These are phyloP conservation scores for Grapholita molesta DNA, from an alignment of 1,140 invertebrate species.

Conservation along the genomic window DNA sequence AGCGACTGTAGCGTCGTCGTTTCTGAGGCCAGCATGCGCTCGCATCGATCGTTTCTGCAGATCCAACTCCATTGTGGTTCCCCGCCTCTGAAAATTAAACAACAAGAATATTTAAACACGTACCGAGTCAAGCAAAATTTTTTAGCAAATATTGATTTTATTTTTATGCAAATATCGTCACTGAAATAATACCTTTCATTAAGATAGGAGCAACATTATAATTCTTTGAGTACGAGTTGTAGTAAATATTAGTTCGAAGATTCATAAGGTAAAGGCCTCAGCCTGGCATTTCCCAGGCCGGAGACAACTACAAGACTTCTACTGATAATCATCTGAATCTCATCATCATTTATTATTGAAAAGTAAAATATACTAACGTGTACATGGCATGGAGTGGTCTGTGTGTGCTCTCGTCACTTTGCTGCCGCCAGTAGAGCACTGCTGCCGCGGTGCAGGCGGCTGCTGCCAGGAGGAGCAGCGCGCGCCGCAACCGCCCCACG, in stretches of 20 bases:
- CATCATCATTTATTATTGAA: neutral
- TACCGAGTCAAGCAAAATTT: neutral
- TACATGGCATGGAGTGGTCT: constrained; percentile 53
- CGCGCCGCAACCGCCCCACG: constrained; percentile 59
- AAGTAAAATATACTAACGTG: constrained; percentile 37
- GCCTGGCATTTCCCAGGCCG: no score
- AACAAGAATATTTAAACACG: neutral
- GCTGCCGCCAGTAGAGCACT: constrained; percentile 68
- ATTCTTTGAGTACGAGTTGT: no score
- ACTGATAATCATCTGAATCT: neutral
- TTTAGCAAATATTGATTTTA: neutral
- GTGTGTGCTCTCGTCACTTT: constrained; percentile 46
- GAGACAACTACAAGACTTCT: no score
- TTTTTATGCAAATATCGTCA: no score
- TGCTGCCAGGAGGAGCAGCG: constrained; percentile 52
- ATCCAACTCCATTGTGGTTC: constrained; percentile 78
- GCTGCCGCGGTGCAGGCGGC: constrained; percentile 63
- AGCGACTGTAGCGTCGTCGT: constrained; percentile 63
- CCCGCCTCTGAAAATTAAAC: constrained; percentile 37
- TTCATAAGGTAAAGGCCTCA: no score
- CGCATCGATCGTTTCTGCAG: constrained; percentile 75
- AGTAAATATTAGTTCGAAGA: no score
- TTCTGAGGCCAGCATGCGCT: constrained; percentile 60
- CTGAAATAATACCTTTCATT: no score
- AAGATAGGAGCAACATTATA: no score